Conservation (phyloP, 2,797 vertebrate species). For the Melanitta fusca region DNA sequence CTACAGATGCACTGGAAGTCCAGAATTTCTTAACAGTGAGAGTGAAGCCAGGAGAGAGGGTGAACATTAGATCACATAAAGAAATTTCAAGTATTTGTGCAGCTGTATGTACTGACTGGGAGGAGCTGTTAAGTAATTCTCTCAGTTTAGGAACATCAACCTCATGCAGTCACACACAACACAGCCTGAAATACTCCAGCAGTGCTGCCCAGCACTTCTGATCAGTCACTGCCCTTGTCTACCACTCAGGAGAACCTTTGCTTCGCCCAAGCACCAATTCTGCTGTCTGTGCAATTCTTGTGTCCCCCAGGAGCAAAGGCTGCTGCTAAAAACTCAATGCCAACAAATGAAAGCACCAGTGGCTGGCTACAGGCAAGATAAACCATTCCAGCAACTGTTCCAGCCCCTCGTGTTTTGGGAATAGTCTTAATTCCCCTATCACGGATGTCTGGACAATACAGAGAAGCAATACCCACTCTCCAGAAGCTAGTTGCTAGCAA, state of each 20-base stretch:
- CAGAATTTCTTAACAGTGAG: neutral
- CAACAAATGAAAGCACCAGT: neutral
- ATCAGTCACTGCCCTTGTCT: neutral
- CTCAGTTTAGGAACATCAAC: neutral
- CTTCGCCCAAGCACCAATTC: neutral
- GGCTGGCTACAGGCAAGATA: neutral
- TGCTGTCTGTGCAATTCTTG: neutral
- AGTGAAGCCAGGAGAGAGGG: neutral
- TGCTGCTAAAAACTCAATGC: neutral
- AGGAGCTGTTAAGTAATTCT: neutral
- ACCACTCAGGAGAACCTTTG: neutral
- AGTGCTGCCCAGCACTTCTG: neutral
- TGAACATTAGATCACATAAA: neutral
- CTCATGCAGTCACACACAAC: neutral
- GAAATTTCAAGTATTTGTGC: neutral
- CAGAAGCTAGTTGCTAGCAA: neutral
- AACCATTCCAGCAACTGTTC: neutral
- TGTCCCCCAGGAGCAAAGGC: neutral
- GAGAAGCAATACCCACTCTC: neutral
- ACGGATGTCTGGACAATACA: accelerated
- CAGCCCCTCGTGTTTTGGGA: neutral
- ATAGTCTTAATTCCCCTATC: neutral
- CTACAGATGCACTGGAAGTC: neutral
- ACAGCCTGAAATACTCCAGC: neutral
- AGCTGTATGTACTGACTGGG: neutral